Evolutionary conservation across 2,888 invertebrate species (phyloP).

Genomic region (Drosophila parthenogenetica): DNA sequence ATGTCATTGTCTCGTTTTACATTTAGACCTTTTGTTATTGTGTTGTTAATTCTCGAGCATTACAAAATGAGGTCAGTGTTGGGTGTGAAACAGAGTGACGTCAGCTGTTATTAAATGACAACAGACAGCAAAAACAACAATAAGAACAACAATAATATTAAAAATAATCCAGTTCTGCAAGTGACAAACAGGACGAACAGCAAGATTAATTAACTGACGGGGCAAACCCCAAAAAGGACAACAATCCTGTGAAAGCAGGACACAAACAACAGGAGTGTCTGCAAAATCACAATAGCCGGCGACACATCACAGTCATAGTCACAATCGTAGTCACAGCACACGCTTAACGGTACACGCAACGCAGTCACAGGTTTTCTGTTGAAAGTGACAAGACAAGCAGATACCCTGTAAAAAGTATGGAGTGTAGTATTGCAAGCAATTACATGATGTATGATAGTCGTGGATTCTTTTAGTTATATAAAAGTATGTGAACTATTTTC

Average conservation of each 20-base stretch:
- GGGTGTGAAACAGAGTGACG: constrained; percentile 46
- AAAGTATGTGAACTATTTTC: too few species aligned
- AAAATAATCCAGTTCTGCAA: constrained; percentile 59
- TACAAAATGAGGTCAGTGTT: constrained; percentile 50
- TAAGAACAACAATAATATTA: constrained; percentile 24
- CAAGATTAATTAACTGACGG: constrained; percentile 69
- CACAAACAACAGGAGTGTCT: constrained; percentile 14
- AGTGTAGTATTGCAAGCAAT: too few species aligned
- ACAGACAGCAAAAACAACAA: not conserved
- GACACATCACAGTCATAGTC: constrained; percentile 23
- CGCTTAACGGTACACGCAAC: not conserved
- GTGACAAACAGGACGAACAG: constrained; percentile 60
- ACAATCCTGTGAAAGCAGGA: constrained; percentile 7
- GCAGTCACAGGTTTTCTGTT: not conserved
- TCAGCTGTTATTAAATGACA: constrained; percentile 46
- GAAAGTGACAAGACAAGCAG: constrained; percentile 20
- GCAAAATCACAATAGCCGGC: constrained; percentile 46
- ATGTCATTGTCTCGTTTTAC: constrained; percentile 1
- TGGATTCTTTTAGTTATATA: too few species aligned
- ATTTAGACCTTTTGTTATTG: constrained; percentile 12
- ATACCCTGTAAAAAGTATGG: constrained; percentile 45
- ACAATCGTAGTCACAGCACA: not conserved
- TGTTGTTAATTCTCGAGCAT: constrained; percentile 24
- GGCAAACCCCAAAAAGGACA: constrained; percentile 43
- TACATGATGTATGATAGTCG: too few species aligned